These are phyloP conservation scores for Drosophila neoperkinsi DNA, from an alignment of 2,888 invertebrate species.

Conservation along the genomic window DNA sequence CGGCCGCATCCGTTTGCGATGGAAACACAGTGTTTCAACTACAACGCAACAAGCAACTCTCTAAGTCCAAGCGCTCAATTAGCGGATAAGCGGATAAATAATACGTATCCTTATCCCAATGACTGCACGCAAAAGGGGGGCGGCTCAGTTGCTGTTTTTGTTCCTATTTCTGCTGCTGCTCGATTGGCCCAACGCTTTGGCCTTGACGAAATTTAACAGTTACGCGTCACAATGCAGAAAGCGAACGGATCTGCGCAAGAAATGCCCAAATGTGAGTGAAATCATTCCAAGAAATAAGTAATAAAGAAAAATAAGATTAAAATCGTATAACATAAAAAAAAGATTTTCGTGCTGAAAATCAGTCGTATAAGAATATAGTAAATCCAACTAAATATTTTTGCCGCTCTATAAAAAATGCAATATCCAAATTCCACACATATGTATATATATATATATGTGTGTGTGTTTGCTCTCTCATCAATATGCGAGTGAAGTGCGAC, in stretches of 20 bases:
- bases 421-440: not conserved
- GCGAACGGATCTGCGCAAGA: slow-evolving; percentile 75
- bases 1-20: slow-evolving; percentile 59
- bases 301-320: not conserved
- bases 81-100: slow-evolving; percentile 19
- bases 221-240: slow-evolving; percentile 63
- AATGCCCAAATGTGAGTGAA: slow-evolving; percentile 76
- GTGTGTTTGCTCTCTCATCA: slow-evolving; percentile 49
- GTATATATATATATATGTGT: not conserved
- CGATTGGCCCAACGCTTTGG: slow-evolving; percentile 26
- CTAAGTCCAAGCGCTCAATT: slow-evolving; percentile 26
- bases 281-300: not conserved
- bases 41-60: slow-evolving; percentile 40
- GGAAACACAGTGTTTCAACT: slow-evolving; percentile 57
- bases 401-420: not conserved
- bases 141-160: slow-evolving; percentile 24
- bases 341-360: not conserved
- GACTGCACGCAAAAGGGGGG: slow-evolving; percentile 1
- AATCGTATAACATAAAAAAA: not conserved
- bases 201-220: slow-evolving; percentile 78
- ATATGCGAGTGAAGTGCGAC: slow-evolving; percentile 58
- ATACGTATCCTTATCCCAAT: slow-evolving; percentile 9
- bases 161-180: slow-evolving; percentile 31
- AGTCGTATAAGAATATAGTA: not conserved
- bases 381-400: not conserved